Conservation (phyloP, 2,797 vertebrate genomes). For the Amblyopsis hoosieri region DNA sequence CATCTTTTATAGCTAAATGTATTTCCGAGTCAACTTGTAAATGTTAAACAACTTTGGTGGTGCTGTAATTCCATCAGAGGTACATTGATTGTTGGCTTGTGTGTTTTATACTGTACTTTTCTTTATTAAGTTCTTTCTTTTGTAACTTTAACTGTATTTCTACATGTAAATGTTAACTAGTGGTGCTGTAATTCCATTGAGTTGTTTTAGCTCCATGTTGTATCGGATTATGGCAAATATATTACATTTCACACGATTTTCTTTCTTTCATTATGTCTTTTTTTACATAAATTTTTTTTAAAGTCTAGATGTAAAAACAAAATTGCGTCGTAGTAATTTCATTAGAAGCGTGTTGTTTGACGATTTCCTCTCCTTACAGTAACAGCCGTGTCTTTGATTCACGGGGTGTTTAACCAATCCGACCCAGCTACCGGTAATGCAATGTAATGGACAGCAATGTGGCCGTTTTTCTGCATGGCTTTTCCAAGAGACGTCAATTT, state of each 20-base stretch:
- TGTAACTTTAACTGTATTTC: too few species aligned
- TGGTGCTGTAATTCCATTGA: too few species aligned
- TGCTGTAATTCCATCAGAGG: slow-evolving; percentile 31
- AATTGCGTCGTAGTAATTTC: slow-evolving; percentile 33
- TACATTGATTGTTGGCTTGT: slow-evolving; percentile 14
- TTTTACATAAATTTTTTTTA: too few species aligned
- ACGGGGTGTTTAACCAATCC: slow-evolving; percentile 44
- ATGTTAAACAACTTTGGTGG: slow-evolving; percentile 30
- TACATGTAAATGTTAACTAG: too few species aligned
- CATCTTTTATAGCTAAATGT: too few species aligned
- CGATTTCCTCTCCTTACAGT: slow-evolving; percentile 27
- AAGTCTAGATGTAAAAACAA: too few species aligned
- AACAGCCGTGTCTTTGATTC: slow-evolving; percentile 31
- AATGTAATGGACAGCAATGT: slow-evolving; percentile 42
- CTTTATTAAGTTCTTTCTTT: too few species aligned
- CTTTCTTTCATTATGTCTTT: too few species aligned
- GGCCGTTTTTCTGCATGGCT: slow-evolving; percentile 14
- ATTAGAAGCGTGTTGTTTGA: slow-evolving; percentile 23
- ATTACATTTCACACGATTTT: too few species aligned
- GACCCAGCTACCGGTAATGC: slow-evolving; percentile 30
- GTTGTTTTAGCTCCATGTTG: too few species aligned
- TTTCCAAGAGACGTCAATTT: slow-evolving; percentile 9
- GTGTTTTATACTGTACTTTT: too few species aligned
- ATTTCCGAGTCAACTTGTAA: not conserved
- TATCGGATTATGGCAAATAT: too few species aligned